Conservation (phyloP, 2,888 invertebrate genomes). For the Linnaemya vulpina region DNA sequence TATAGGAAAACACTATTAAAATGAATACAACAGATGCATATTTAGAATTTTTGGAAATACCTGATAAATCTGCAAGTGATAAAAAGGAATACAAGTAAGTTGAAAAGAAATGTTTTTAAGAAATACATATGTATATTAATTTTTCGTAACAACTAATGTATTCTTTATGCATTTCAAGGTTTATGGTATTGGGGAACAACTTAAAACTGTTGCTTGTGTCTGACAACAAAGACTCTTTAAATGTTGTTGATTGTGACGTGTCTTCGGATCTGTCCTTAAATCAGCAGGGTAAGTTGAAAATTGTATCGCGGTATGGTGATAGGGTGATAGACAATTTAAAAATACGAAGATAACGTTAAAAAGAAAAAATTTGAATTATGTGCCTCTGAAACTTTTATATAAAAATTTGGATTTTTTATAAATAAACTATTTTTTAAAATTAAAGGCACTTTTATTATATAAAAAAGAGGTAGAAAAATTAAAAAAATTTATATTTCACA, state of each 20-base stretch:
- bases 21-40: neutral
- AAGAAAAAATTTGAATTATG: too few relatives aligned
- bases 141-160: neutral
- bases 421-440: too few relatives aligned
- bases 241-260: neutral
- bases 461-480: too few relatives aligned
- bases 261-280: neutral
- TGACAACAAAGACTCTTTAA: constrained; percentile 83
- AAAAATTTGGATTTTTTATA: too few relatives aligned
- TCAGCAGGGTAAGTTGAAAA: constrained; percentile 56
- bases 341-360: too few relatives aligned
- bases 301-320: too few relatives aligned
- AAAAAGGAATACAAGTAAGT: constrained; percentile 89
- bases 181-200: constrained; percentile 87
- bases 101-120: neutral
- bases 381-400: too few relatives aligned
- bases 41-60: constrained; percentile 83
- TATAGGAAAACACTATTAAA: neutral
- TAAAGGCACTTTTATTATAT: too few relatives aligned
- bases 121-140: too few relatives aligned
- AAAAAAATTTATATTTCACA: too few relatives aligned
- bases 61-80: constrained; percentile 89
- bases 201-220: constrained; percentile 89
- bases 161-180: constrained; percentile 81
- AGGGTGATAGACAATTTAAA: too few relatives aligned